Percentiles rank a stretch among this genome's conserved stretches.
These are phyloP conservation scores for Spodoptera exigua DNA, from an alignment of 2,888 invertebrate genomes.

Conservation along the genomic window DNA sequence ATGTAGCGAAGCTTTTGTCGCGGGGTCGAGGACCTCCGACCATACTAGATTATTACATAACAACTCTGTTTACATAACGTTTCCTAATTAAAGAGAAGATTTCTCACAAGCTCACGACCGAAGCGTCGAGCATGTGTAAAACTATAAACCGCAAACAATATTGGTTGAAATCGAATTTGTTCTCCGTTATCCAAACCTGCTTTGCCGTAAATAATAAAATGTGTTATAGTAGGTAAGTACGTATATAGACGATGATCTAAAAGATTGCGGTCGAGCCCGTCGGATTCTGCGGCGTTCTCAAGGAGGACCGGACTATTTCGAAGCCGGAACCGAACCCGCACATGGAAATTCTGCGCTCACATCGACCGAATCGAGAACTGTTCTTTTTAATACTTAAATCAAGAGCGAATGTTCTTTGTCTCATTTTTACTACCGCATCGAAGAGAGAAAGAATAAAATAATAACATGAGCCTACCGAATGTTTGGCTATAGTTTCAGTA, in stretches of 20 bases:
- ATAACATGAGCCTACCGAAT: slow-evolving; percentile 23
- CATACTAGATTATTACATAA: slow-evolving; percentile 54
- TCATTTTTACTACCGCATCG: slow-evolving; percentile 20
- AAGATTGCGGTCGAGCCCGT: slow-evolving; percentile 77
- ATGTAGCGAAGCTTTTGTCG: slow-evolving; percentile 52
- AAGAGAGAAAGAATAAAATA: slow-evolving; percentile 31
- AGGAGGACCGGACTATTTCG: slow-evolving; percentile 86
- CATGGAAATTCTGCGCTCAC: slow-evolving; percentile 74
- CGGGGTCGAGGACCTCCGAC: slow-evolving; percentile 50
- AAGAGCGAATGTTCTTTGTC: slow-evolving; percentile 50
- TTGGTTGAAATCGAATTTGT: slow-evolving; percentile 54
- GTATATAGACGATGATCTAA: slow-evolving; percentile 76
- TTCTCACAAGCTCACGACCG: slow-evolving; percentile 43
- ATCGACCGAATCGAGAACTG: slow-evolving; percentile 62
- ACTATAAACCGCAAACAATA: slow-evolving; percentile 38
- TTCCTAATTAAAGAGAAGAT: slow-evolving; percentile 59
- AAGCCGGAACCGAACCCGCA: slow-evolving; percentile 82
- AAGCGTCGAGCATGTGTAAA: slow-evolving; percentile 30
- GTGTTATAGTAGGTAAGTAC: slow-evolving; percentile 56
- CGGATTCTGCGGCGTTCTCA: slow-evolving; percentile 77
- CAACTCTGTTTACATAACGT: slow-evolving; percentile 52
- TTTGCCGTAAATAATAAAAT: slow-evolving; percentile 57
- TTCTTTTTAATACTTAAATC: slow-evolving; percentile 60
- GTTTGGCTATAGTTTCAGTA: slow-evolving; percentile 45
- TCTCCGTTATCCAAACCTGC: slow-evolving; percentile 54